Base-by-base conservation (phyloP, 2,888 invertebrate genomes). In the Leptopilina myrica region DNA sequence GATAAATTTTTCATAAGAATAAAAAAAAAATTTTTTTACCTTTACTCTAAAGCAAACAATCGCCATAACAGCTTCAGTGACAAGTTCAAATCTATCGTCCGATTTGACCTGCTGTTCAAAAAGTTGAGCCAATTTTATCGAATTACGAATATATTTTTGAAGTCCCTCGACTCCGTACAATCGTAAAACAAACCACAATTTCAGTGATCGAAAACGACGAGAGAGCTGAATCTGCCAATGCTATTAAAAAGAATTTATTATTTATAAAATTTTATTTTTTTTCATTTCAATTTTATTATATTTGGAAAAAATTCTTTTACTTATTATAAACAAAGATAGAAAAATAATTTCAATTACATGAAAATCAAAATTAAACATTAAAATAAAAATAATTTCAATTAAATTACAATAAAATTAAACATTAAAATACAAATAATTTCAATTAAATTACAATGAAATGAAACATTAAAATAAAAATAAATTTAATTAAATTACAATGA, bases 161-260 rank as follows among this genome's bases (percentile, higher is more conserved):
- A 98, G 92, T 5, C 97, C 96, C 88, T 95, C 95, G 5, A 95
- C 94, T 0, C 98, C 98, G 86, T 96, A 95, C 79, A 96, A 92
- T 84, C 97, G 94, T 86, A 98, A 92, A 0, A 97, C 97, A 81
- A 97, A 97, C 98, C 98, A 98, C 15, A 98, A 92, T 91, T 98
- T 98, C 26, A 98, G 92, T 0, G 98, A 95, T 77, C 98, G 94
- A 91, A 98, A 98, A 84, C 97, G 93, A 59, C 98, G 93, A 0
- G 97, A 97, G 46, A 98, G 92, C 6, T 97, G 95, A 89, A 97
- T 96, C 91, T 97, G 96, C 96, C 96, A 97, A 88, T 97, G 95
- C 92, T 97, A 92, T 83, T 94, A 94, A 81, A 94, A 94, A 69
- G 73, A 11, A 33, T 11, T 12, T 56, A 33, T 46, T 78, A 33